A percentile compares a stretch with the other conserved stretches of the same genome.
Conservation (phyloP, 2,113 vertebrate genomes). For the Sylvietta virens region DNA sequence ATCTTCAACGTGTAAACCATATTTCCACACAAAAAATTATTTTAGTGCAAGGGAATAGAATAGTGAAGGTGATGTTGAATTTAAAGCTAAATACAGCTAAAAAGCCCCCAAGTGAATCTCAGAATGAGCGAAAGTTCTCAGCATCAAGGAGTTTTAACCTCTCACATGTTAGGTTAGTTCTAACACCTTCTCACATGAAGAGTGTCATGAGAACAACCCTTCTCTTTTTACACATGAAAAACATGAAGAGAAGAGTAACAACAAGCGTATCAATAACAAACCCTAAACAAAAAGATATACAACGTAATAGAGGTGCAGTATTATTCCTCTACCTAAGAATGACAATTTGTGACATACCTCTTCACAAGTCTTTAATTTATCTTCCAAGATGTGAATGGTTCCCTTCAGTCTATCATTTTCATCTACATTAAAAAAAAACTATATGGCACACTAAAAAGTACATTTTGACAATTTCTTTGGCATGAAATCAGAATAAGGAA, state of each 20-base stretch:
- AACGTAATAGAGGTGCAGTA: background rate
- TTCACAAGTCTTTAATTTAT: constrained; percentile 67
- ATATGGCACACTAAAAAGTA: background rate
- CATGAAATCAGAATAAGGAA: background rate
- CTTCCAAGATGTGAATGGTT: constrained; percentile 54
- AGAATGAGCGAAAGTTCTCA: background rate
- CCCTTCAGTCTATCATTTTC: constrained; percentile 74
- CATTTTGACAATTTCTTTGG: background rate
- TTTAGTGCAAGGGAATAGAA: background rate
- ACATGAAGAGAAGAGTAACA: background rate
- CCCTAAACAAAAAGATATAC: background rate
- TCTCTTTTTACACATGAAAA: background rate
- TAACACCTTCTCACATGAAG: background rate
- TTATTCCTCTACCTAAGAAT: background rate
- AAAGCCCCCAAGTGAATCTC: background rate
- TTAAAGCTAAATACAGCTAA: background rate
- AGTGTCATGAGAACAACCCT: background rate
- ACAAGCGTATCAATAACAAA: background rate
- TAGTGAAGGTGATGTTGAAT: background rate
- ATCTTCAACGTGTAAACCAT: background rate
- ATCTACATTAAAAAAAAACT: constrained; percentile 47
- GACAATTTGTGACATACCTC: constrained; percentile 48
- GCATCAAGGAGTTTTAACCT: background rate
- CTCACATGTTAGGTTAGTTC: too few species aligned
- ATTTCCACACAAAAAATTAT: background rate